Conservation (phyloP, 2,888 invertebrate species). For the Cybosia mesomella region DNA sequence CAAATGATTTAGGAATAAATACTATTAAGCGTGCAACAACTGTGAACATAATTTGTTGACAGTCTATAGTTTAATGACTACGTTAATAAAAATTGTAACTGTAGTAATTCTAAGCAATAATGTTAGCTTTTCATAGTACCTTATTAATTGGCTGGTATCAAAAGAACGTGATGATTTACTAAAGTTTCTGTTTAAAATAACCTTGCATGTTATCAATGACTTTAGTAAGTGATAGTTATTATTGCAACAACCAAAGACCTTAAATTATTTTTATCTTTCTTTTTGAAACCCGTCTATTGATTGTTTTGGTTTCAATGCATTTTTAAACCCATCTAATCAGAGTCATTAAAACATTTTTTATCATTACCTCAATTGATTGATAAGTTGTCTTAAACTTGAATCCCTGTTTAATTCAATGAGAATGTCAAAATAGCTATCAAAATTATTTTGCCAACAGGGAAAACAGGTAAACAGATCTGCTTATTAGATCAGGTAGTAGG, state of each 20-base stretch:
- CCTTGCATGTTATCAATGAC: conserved; percentile 21
- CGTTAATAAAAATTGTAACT: conserved; percentile 1
- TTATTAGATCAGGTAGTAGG: conserved; percentile 32
- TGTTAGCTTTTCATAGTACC: not conserved
- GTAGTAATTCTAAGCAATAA: not conserved
- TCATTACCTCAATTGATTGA: no score
- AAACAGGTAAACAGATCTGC: not conserved
- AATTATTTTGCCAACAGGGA: not conserved
- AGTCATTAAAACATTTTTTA: no score
- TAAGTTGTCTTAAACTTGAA: no score
- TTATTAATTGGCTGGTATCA: conserved; percentile 8
- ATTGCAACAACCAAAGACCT: conserved; percentile 15
- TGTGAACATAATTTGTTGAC: conserved; percentile 6
- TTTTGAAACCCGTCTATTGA: not conserved
- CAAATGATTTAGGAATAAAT: conserved; percentile 25
- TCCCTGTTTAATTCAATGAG: not conserved
- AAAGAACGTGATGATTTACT: conserved; percentile 16
- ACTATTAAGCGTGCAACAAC: conserved; percentile 22
- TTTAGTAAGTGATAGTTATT: conserved; percentile 10
- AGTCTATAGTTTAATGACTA: not conserved
- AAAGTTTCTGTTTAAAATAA: conserved; percentile 15
- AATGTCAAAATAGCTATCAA: no score
- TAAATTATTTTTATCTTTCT: not conserved
- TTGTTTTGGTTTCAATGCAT: not conserved
- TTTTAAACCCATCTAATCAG: not conserved